Evolutionary conservation across 2,888 invertebrate species (phyloP).

Genomic region (Microplitis manilae): DNA sequence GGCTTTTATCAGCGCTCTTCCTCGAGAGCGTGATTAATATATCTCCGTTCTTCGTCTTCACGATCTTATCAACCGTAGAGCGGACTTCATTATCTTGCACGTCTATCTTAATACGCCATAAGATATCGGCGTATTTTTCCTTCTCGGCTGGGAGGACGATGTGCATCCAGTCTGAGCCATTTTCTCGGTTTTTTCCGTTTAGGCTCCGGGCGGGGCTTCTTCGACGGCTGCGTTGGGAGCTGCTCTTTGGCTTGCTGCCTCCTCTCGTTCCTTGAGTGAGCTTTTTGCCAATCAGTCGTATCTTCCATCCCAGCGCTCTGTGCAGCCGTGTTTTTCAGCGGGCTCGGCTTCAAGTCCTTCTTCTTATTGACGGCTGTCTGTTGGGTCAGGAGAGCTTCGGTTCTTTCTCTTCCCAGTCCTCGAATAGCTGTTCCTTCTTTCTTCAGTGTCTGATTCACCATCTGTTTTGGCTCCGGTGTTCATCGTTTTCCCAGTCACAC

Average conservation of each 20-base stretch:
- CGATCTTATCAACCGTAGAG: constrained; percentile 28
- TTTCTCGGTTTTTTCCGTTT: constrained; percentile 15
- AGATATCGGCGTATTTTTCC: constrained; percentile 40
- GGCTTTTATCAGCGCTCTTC: constrained; percentile 5
- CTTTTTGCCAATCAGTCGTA: neutral
- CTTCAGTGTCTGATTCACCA: neutral
- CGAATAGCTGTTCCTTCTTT: neutral
- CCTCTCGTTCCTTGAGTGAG: neutral
- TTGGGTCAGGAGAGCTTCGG: too few species aligned
- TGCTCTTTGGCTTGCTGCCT: neutral
- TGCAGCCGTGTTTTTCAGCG: too few species aligned
- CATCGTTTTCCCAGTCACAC: neutral
- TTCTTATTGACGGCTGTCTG: too few species aligned
- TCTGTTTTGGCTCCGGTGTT: neutral
- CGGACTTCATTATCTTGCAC: constrained; percentile 30
- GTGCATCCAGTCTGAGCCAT: constrained; percentile 34
- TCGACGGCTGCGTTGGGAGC: neutral
- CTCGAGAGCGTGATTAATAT: constrained; percentile 31
- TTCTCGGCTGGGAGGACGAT: constrained; percentile 35
- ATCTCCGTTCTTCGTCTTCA: constrained; percentile 31
- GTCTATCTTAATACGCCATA: constrained; percentile 28
- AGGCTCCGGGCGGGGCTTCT: neutral
- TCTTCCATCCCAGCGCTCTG: too few species aligned
- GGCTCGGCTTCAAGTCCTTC: too few species aligned
- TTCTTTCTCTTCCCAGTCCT: neutral